Conservation (phyloP, 2,113 vertebrate genomes). For the Pica pica region DNA sequence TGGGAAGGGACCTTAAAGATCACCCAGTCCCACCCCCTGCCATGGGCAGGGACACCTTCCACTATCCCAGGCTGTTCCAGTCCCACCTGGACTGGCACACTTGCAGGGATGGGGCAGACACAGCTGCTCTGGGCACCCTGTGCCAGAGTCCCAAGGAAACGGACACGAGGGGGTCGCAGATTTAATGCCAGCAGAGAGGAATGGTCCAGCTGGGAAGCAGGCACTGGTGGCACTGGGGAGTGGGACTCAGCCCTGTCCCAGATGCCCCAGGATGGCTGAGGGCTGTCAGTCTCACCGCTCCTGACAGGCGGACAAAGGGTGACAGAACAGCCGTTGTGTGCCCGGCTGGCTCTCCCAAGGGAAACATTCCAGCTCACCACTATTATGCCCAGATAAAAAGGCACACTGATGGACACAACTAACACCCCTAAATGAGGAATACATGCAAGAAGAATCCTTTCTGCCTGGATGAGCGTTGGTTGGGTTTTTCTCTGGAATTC, state of each 20-base stretch:
- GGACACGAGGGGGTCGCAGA: fast-evolving
- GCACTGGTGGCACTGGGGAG: not conserved
- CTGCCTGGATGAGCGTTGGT: not conserved
- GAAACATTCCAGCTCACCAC: not conserved
- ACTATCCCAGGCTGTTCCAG: fast-evolving
- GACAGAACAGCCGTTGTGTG: not conserved
- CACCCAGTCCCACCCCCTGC: not conserved
- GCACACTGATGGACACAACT: not conserved
- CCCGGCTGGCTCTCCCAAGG: not conserved
- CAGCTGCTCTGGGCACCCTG: not conserved
- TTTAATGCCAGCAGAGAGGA: not conserved
- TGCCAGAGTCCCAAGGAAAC: not conserved
- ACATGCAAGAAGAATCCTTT: not conserved
- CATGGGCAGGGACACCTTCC: not conserved
- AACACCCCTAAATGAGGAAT: not conserved
- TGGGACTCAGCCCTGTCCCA: fast-evolving
- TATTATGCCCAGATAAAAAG: not conserved
- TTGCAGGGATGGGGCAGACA: not conserved
- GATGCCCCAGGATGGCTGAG: not conserved
- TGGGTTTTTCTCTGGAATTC: not conserved
- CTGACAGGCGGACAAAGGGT: not conserved
- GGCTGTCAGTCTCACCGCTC: not conserved
- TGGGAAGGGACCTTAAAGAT: not conserved
- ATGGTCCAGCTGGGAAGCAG: fast-evolving
- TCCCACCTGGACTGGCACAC: not conserved